A percentile compares a stretch with the other conserved stretches of the same genome.
These are phyloP conservation scores for Sylvilagus floridanus DNA, from an alignment of 2,797 vertebrate genomes.

Conservation along the genomic window DNA sequence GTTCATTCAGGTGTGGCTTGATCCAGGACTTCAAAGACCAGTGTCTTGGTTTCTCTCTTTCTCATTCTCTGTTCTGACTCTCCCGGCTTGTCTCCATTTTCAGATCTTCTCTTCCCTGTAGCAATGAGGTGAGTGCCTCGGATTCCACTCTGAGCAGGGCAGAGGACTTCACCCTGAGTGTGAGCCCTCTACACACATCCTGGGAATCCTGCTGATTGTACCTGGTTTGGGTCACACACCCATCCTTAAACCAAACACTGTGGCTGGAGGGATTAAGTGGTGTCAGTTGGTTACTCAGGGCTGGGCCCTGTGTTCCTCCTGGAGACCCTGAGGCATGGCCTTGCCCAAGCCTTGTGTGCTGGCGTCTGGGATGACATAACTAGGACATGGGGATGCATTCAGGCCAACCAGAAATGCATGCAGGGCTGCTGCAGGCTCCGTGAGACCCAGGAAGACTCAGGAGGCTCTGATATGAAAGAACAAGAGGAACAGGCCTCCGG, in stretches of 20 bases:
- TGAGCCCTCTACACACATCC: background rate
- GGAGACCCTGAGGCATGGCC: no score
- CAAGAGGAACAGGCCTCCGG: background rate
- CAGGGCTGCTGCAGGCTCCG: background rate
- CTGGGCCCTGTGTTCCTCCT: background rate
- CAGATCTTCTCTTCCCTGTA: background rate
- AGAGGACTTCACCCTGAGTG: background rate
- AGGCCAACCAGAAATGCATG: background rate
- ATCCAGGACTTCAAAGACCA: background rate
- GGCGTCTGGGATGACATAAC: background rate
- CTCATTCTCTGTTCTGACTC: background rate
- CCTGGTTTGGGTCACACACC: background rate
- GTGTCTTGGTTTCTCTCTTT: background rate
- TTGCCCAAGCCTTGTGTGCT: background rate
- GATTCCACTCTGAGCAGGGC: background rate
- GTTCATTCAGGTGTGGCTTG: constrained; percentile 25
- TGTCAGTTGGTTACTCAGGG: background rate
- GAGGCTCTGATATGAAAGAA: background rate
- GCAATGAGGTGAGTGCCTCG: background rate
- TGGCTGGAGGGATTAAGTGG: background rate
- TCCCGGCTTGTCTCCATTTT: background rate
- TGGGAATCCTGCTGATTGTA: background rate
- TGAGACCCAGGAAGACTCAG: constrained; percentile 6
- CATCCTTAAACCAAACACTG: background rate
- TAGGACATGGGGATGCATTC: background rate